Evolutionary conservation across 2,113 vertebrate genomes (phyloP).

Genomic region (Ptyas mucosa): DNA sequence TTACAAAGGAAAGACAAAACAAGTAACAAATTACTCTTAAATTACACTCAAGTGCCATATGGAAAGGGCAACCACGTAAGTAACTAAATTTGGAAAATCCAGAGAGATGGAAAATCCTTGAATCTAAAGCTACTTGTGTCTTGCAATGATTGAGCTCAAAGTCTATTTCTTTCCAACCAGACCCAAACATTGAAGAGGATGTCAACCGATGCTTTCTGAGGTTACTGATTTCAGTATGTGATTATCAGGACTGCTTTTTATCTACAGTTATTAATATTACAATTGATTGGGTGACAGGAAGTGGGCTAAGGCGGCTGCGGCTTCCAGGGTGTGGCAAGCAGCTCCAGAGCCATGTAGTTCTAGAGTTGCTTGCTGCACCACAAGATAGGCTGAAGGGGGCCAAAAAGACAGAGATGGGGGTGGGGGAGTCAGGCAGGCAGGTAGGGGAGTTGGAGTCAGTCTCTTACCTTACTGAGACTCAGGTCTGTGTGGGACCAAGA

Average conservation of each 20-base stretch:
- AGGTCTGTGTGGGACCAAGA: background rate
- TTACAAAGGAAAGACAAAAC: background rate
- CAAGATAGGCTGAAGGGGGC: background rate
- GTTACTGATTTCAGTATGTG: background rate
- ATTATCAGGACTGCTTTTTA: background rate
- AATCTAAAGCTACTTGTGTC: background rate
- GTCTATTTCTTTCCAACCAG: background rate
- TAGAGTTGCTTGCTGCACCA: background rate
- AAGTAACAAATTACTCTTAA: background rate
- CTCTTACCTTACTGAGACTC: background rate
- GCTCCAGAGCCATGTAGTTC: background rate
- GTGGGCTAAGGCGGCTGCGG: background rate
- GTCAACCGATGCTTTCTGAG: background rate
- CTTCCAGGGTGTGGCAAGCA: background rate
- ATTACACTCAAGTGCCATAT: background rate
- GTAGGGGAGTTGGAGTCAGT: background rate
- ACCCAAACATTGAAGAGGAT: background rate
- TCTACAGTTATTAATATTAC: background rate
- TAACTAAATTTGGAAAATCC: background rate
- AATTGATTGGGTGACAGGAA: background rate
- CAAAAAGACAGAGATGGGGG: background rate
- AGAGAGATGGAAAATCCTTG: background rate
- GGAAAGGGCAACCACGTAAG: background rate
- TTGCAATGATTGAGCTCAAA: background rate
- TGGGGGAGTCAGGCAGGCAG: background rate